phyloP scores from a whole-genome alignment of 2,797 vertebrate species.

The Alosa sapidissima region DNA sequence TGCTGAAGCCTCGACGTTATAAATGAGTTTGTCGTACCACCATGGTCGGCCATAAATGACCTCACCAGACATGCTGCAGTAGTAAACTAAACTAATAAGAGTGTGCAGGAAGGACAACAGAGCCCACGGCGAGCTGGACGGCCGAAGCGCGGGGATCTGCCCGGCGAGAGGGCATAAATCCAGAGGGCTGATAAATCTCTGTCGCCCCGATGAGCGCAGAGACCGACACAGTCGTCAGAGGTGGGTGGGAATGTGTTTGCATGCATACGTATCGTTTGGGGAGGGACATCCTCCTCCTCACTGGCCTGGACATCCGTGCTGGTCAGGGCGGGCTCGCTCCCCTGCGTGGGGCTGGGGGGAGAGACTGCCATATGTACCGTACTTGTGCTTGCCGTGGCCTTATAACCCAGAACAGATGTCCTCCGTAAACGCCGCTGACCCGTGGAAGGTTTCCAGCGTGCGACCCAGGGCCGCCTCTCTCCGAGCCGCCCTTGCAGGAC shows the following conservation, averaged over 20 bases:
- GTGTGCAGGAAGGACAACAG: constrained; percentile 82
- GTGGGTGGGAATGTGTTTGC: constrained; percentile 38
- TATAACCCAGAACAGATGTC: constrained; percentile 93
- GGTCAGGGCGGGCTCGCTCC: constrained; percentile 72
- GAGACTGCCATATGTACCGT: constrained; percentile 87
- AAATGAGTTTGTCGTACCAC: constrained; percentile 81
- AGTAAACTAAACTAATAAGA: constrained; percentile 87
- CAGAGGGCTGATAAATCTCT: constrained; percentile 79
- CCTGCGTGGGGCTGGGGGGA: constrained; percentile 80
- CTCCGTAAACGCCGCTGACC: constrained; percentile 85
- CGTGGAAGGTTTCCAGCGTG: constrained; percentile 75
- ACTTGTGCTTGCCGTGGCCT: constrained; percentile 75
- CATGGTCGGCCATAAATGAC: constrained; percentile 85
- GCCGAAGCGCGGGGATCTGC: constrained; percentile 68
- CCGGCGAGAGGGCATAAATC: constrained; percentile 80
- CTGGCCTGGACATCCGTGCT: constrained; percentile 69
- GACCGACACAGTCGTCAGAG: constrained; percentile 34
- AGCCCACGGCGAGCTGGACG: constrained; percentile 70
- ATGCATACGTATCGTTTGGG: constrained; percentile 48
- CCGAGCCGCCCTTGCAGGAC: constrained; percentile 50
- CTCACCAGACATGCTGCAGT: constrained; percentile 85
- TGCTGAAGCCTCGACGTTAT: constrained; percentile 81
- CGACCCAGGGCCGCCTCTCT: constrained; percentile 56
- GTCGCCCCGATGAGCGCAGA: constrained; percentile 71
- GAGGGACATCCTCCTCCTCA: constrained; percentile 47